Evolutionary conservation across 2,888 invertebrate species (phyloP).

Genomic region (Beris chalybata): DNA sequence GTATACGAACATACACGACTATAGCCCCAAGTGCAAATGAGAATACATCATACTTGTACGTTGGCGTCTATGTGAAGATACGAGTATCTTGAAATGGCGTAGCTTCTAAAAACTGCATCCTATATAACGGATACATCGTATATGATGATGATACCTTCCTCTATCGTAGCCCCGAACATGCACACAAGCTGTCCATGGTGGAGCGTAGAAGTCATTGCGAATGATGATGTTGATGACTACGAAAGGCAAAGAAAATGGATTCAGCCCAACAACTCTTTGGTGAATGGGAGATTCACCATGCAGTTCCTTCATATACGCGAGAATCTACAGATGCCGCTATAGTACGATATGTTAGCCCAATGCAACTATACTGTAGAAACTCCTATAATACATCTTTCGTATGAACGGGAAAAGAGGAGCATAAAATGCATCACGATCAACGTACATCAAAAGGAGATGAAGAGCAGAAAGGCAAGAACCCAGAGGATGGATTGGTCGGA

Average conservation of each 20-base stretch:
- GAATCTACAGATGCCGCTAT: too few species aligned
- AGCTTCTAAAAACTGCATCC: too few species aligned
- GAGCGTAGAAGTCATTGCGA: constrained; percentile 16
- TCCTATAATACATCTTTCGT: too few species aligned
- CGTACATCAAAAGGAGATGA: constrained; percentile 25
- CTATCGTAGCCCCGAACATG: neutral
- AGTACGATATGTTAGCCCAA: too few species aligned
- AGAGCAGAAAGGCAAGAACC: constrained; percentile 18
- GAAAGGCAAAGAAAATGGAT: constrained; percentile 30
- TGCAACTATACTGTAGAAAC: too few species aligned
- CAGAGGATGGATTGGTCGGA: constrained; percentile 26
- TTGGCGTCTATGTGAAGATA: too few species aligned
- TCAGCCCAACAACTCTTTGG: constrained; percentile 28
- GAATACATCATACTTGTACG: constrained; percentile 19
- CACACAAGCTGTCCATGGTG: neutral
- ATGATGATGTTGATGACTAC: constrained; percentile 30
- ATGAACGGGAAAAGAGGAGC: too few species aligned
- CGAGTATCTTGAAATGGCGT: constrained; percentile 7
- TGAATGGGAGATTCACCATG: constrained; percentile 12
- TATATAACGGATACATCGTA: neutral
- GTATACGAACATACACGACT: neutral
- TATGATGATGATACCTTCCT: neutral
- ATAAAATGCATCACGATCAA: neutral
- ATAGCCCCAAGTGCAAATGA: constrained; percentile 25
- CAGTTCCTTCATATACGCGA: too few species aligned